Percentiles rank a stretch among this genome's conserved stretches.
Conservation (phyloP, 2,888 invertebrate species). For the Meloe dianella region DNA sequence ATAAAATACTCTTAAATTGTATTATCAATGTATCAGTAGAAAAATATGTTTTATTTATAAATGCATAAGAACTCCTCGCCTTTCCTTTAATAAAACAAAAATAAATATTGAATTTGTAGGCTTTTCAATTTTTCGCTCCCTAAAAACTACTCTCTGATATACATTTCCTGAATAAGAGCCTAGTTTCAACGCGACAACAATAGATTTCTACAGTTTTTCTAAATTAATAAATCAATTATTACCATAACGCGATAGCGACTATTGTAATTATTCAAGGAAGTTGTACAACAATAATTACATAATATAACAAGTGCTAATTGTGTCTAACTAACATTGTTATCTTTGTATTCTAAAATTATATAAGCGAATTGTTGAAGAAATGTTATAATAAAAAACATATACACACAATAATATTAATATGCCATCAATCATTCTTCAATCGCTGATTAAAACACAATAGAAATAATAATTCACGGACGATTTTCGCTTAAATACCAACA, state of each 20-base stretch:
- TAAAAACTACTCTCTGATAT: no score
- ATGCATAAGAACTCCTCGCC: no score
- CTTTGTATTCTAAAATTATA: not conserved
- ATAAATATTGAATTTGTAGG: no score
- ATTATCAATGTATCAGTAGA: not conserved
- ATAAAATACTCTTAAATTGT: not conserved
- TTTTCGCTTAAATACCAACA: not conserved
- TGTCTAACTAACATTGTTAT: not conserved
- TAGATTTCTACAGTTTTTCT: not conserved
- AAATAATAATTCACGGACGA: not conserved
- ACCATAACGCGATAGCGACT: not conserved
- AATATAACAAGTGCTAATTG: not conserved
- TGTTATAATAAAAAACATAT: not conserved
- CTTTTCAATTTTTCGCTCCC: no score
- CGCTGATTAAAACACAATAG: not conserved
- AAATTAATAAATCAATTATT: not conserved
- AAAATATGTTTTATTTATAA: no score
- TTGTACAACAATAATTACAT: not conserved
- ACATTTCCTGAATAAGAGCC: no score
- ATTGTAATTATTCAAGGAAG: not conserved
- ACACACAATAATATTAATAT: not conserved
- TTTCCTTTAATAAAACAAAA: no score
- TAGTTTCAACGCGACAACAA: no score
- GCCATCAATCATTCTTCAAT: not conserved
- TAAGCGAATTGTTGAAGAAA: not conserved